Evolutionary conservation across 1,140 invertebrate species (phyloP), one percentile per base, ranked within the genome.

Genomic region (Pseudobourletiella spinata): DNA sequence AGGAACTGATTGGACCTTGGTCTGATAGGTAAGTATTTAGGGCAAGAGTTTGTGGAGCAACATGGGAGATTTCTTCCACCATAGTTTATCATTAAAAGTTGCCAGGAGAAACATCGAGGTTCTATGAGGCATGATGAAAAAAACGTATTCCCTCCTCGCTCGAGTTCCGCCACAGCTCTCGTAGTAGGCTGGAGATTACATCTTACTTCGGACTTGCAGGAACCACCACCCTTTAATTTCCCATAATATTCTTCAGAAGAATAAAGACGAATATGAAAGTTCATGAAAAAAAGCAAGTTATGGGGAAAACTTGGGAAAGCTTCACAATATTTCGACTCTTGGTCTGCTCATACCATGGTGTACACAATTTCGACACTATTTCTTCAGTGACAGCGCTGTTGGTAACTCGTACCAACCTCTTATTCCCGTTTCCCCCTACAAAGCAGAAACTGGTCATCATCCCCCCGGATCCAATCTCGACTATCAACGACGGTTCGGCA

Each of bases 251-350:
- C 50, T 48, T 59, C 43, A 30, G 44, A 59, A 25, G 57, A 59
- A 35, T 59, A 59, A 59, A 59, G 57, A 59, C 26, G 57, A 59
- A 59, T 48, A 59, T 59, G 44, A 59, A 48, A 44, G 24, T 59
- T 50, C 57, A 46, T 59, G 57, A 48, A 30, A 48, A n/a, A n/a
- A 48, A 30, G 26, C 28, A 59, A 59, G 46, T 59, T 59, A 59
- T 59, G 42, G 48, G 28, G 43, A 46, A 59, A 59, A 59, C 43
- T 59, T 59, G 25, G 28, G 30, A 59, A 59, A 44, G 44, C 57
- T 48, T 18, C 28, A 59, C 57, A 59, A 59, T 59, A 59, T 59
- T 59, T 59, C 44, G 30, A 59, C 57, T 59, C 57, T 48, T 59
- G 57, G 57, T 46, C 57, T 50, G 28, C 57, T 59, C 43, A 50